Conservation (phyloP, 2,888 invertebrate genomes). For the Iphiclides podalirius region DNA sequence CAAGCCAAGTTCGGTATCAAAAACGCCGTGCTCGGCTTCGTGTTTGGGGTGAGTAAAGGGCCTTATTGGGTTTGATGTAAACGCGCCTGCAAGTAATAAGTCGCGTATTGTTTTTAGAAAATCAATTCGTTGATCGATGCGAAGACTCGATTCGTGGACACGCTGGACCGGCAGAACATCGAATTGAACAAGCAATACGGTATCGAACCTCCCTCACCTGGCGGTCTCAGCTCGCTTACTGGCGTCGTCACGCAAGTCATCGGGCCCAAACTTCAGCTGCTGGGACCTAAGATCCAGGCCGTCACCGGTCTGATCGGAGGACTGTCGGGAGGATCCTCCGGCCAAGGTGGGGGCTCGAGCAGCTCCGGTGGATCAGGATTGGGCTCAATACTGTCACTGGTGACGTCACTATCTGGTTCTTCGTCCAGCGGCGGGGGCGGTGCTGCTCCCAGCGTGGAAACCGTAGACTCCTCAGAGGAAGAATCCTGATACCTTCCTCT, state of each 20-base stretch:
- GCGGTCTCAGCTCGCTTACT: constrained; percentile 81
- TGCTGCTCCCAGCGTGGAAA: constrained; percentile 63
- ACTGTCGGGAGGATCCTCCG: constrained; percentile 77
- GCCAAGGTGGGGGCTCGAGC: constrained; percentile 78
- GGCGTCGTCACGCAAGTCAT: constrained; percentile 85
- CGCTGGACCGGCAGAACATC: constrained; percentile 86
- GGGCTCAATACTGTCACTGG: constrained; percentile 70
- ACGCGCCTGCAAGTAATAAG: not conserved
- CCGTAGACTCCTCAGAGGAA: constrained; percentile 69
- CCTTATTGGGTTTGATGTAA: too few relatives aligned
- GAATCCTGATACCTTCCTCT: constrained; percentile 49
- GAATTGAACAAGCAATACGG: constrained; percentile 88
- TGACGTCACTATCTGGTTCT: constrained; percentile 70
- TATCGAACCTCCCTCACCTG: constrained; percentile 83
- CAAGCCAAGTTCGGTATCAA: constrained; percentile 85
- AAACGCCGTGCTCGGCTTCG: constrained; percentile 89
- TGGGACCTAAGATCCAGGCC: constrained; percentile 83
- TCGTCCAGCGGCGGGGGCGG: constrained; percentile 56
- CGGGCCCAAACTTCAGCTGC: constrained; percentile 84
- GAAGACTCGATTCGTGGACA: constrained; percentile 85
- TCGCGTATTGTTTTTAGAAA: constrained; percentile 81
- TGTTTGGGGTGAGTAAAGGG: constrained; percentile 86
- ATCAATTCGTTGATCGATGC: constrained; percentile 90
- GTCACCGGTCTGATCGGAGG: constrained; percentile 78
- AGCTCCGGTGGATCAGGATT: constrained; percentile 51